phyloP scores from a whole-genome alignment of 2,888 invertebrate species.

The Macrophya alboannulata region DNA sequence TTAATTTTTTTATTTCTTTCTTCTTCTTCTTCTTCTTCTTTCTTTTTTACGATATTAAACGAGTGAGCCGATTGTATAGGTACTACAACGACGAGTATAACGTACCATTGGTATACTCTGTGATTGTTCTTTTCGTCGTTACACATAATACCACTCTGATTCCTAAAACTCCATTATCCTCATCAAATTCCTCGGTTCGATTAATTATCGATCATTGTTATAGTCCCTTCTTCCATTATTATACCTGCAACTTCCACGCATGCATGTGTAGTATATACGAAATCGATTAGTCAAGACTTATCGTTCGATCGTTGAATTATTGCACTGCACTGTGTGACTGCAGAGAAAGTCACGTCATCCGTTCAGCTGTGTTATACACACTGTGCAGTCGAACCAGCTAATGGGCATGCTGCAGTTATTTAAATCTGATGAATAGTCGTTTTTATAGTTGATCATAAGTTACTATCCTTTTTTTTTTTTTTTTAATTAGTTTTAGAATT shows the following conservation, averaged over 20 bases:
- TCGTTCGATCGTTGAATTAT: not conserved
- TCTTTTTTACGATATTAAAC: not conserved
- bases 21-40: not conserved
- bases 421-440: not conserved
- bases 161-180: not conserved
- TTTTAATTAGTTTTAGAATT: too few species aligned
- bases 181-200: too few species aligned
- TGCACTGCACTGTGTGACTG: not conserved
- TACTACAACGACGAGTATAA: too few species aligned
- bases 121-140: not conserved
- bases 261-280: too few species aligned
- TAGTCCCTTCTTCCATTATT: too few species aligned
- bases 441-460: too few species aligned
- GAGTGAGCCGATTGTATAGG: too few species aligned
- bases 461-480: too few species aligned
- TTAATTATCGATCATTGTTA: too few species aligned
- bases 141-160: not conserved
- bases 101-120: too few species aligned
- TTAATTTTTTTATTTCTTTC: not conserved
- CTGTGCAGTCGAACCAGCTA: not conserved
- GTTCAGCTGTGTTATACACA: too few species aligned
- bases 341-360: constrained; percentile 24
- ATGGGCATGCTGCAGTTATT: not conserved
- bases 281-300: constrained; percentile 23
- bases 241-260: too few species aligned